Conservation (phyloP, 2,113 vertebrate species). For the Sialia sialis region DNA sequence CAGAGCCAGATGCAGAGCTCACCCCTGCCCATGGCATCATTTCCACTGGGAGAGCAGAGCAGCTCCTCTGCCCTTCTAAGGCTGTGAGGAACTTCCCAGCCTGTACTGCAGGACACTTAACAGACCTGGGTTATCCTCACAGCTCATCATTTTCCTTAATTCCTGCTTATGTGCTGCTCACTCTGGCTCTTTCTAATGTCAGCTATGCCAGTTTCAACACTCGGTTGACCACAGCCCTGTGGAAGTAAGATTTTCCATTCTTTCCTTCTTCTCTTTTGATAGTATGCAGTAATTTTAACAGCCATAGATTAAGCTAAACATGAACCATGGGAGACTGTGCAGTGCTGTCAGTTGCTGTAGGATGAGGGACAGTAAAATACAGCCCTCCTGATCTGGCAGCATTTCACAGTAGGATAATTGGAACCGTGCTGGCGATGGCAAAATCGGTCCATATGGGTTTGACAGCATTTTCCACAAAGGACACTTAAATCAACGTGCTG, state of each 20-base stretch:
- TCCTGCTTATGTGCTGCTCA: background rate
- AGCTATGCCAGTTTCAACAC: background rate
- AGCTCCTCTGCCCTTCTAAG: background rate
- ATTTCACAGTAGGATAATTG: background rate
- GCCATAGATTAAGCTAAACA: background rate
- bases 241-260: background rate
- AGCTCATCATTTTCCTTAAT: background rate
- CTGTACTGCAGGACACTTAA: background rate
- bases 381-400: background rate
- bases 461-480: background rate
- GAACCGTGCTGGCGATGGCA: background rate
- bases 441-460: background rate
- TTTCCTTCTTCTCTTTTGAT: background rate
- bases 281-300: background rate
- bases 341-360: background rate
- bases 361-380: background rate
- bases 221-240: background rate
- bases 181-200: background rate
- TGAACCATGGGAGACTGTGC: background rate
- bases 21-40: background rate
- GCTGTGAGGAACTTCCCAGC: background rate
- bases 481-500: background rate
- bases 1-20: background rate
- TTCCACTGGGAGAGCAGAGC: background rate
- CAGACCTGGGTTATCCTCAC: background rate